Evolutionary conservation across 2,113 vertebrate species (phyloP), one percentile per base, ranked within the genome.

Genomic region (Ornithorhynchus anatinus): DNA sequence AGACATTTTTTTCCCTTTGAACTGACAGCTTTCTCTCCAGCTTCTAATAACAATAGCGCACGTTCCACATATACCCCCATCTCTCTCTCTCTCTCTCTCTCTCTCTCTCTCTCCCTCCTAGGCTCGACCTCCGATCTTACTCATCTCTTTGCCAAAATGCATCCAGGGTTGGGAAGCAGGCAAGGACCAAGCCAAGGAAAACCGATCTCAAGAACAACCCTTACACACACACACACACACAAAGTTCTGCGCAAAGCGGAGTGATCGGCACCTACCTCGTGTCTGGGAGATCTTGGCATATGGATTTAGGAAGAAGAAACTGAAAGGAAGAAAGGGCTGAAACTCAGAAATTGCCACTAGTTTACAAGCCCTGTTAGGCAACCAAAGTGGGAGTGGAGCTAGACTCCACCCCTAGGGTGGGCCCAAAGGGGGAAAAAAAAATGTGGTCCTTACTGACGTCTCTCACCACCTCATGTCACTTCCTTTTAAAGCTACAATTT

Each of bases 381-480:
- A 77, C 82, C 80, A 70, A 69, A 39, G 84, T 38, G 86, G 78
- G 69, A 79, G 79, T 86, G 58, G 69, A 59, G 87, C 56, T 54
- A 87, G 86, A 84, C 92, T 93, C 91, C 93, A 89, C 92, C 93
- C 90, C 84, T 68, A 81, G 89, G 91, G 89, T 86, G 92, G 89
- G 65, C 77, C 83, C 86, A 75, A 64, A 43, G 45, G 51, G 42
- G 31, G 72, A 66, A 68, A 25, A 27, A 72, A 69, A 62, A 67
- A 48, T 72, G 86, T 69, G 80, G 84, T 88, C 86, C 87, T 86
- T 70, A 13, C 78, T 84, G 72, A 86, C 86, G 86, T 82, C 69
- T 84, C 85, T 84, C 81, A 68, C 72, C 72, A 57, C 80, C 60
- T 42, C 73, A 89, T 91, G 92, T 92, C 92, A 93, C 91, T 93